Conservation (phyloP, 1,140 invertebrate genomes). For the Hyles vespertilio region DNA sequence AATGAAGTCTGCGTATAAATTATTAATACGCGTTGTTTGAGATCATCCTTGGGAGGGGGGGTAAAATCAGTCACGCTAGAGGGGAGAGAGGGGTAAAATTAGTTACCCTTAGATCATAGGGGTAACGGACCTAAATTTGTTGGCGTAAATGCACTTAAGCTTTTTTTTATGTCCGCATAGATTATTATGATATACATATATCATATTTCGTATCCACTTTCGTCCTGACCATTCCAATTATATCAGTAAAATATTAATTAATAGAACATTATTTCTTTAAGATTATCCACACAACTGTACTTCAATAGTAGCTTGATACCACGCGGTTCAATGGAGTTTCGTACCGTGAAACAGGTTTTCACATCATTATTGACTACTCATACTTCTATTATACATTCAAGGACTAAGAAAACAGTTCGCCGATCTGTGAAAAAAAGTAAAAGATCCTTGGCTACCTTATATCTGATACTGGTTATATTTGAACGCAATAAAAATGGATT, state of each 20-base stretch:
- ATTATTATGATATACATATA: not conserved
- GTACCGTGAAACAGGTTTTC: not conserved
- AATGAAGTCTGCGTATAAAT: no score
- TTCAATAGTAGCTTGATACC: not conserved
- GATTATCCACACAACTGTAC: not conserved
- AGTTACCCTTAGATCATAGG: no score
- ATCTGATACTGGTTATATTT: not conserved
- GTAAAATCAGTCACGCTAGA: no score
- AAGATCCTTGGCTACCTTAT: not conserved
- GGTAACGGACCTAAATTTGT: no score
- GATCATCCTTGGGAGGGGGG: no score
- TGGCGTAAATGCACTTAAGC: not conserved
- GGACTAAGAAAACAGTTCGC: slow-evolving; percentile 1
- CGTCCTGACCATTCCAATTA: no score
- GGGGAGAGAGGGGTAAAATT: no score
- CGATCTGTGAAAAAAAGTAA: not conserved
- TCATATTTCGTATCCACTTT: not conserved
- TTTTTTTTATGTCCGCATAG: not conserved
- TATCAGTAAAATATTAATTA: not conserved
- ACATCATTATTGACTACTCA: not conserved
- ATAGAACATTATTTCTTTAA: not conserved
- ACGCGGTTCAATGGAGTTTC: not conserved
- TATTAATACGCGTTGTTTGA: no score
- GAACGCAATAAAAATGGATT: not conserved
- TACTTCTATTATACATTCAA: not conserved